These are phyloP conservation scores for Nasonia longicornis DNA, from an alignment of 1,140 invertebrate species.

Conservation along the genomic window DNA sequence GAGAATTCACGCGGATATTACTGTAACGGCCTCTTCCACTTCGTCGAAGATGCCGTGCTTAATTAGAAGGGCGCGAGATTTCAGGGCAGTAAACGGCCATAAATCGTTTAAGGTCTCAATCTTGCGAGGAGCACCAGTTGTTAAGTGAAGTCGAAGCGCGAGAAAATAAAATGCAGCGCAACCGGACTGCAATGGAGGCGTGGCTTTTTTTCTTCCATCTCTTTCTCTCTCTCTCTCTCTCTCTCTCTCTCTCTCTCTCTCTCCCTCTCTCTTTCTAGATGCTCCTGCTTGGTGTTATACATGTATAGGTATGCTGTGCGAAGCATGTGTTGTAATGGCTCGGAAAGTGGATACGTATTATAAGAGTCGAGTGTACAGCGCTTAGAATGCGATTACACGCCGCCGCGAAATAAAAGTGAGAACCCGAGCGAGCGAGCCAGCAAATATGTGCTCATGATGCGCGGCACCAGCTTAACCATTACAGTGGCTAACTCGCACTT, in stretches of 20 bases:
- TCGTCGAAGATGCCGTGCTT: background rate
- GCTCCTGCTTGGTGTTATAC: background rate
- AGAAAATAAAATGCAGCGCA: background rate
- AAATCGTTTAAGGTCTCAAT: conserved; percentile 13
- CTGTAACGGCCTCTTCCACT: background rate
- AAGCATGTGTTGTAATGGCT: background rate
- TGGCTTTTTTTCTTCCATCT: background rate
- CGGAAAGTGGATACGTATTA: conserved; percentile 21
- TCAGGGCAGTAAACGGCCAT: background rate
- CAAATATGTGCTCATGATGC: background rate
- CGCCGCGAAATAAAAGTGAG: conserved; percentile 1
- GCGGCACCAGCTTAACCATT: background rate
- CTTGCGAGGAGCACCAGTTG: background rate
- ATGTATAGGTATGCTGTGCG: background rate
- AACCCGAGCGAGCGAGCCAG: background rate
- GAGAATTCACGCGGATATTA: background rate
- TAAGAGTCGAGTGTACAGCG: conserved; percentile 9
- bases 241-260: background rate
- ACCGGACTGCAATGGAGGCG: background rate
- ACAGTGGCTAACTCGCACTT: background rate
- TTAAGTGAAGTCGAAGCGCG: background rate
- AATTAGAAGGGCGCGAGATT: background rate
- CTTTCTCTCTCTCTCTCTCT: background rate
- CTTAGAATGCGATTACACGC: conserved; percentile 33
- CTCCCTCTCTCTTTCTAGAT: background rate